Evolutionary conservation across 2,888 invertebrate species (phyloP), one percentile per base, ranked within the genome.

Genomic region (Caenorhabditis sinica): DNA sequence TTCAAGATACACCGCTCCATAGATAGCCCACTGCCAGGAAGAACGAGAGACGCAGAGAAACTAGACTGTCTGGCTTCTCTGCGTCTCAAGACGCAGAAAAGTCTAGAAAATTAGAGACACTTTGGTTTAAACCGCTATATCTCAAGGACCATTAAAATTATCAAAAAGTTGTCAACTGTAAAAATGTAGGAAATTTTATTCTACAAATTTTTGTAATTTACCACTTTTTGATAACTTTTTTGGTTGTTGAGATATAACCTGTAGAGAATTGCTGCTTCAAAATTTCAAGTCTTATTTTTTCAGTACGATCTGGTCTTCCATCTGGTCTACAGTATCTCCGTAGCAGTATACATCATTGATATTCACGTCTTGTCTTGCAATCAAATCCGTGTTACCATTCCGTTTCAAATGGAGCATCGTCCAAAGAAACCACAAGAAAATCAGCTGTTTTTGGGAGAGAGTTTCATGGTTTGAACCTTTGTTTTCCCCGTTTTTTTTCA

Each of bases 381-480:
- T 23, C 68, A 68, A 36, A 17, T 68, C 6, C 68, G 53, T 23
- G 68, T 68, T 1, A 23, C n/a, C 13, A 13, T 28, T 4, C 20
- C 28, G 8, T 20, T 23, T 36, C 51, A 20, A 17, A 23, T 33
- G 51, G 30, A 66, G 30, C 49, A 30, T 2, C 6, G 66, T 36
- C 68, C 30, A 33, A 49, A 49, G 20, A 68, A 30, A n/a, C 20
- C 68, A 1, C 49, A 33, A 13, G 68, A 68, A n/a, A 68, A 68
- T 53, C 49, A 49, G n/a, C 8, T 68, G 5, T 53, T 68, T 30
- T 23, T 68, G 20, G 68, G 68, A 9, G 68, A 68, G 20, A 53
- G 53, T 53, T 68, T 68, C 15, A 53, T 68, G 51, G 68, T 68
- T 53, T 68, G 9, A 68, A 36, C n/a, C n/a, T n/a, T n/a, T n/a